Conservation (phyloP, 64 coral and sea anemone genomes). For the Dendrophyllia cribrosa region DNA sequence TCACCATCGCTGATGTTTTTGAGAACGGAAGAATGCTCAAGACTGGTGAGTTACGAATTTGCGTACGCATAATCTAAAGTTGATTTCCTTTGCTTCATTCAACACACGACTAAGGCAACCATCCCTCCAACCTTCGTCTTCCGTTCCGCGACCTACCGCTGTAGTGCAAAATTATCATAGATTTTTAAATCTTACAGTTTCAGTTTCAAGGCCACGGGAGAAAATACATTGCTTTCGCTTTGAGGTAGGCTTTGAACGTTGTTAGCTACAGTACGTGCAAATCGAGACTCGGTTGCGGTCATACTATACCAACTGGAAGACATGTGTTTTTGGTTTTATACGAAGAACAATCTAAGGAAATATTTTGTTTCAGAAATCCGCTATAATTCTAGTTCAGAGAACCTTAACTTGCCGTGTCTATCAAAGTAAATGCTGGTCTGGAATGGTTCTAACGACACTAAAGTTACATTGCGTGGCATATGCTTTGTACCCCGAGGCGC, state of each 20-base stretch:
- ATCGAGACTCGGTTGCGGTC: not conserved
- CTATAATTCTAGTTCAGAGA: not conserved
- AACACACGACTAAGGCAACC: not conserved
- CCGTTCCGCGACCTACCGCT: not conserved
- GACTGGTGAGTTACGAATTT: conserved; percentile 58
- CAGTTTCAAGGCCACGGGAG: not conserved
- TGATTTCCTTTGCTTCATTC: not conserved
- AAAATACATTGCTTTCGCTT: not conserved
- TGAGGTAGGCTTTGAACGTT: not conserved
- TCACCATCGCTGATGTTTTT: conserved; percentile 86
- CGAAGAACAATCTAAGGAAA: conserved; percentile 22
- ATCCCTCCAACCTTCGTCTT: not conserved
- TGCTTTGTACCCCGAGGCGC: not conserved
- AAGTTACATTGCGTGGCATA: conserved; percentile 27
- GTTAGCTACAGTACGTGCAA: not conserved
- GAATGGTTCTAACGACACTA: not conserved
- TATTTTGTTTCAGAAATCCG: conserved; percentile 53
- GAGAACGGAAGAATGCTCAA: conserved; percentile 70
- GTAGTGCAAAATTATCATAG: not conserved
- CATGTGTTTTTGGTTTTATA: conserved; percentile 5
- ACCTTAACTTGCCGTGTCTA: not conserved
- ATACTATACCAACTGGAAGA: not conserved
- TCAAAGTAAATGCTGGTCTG: not conserved
- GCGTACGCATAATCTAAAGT: not conserved
- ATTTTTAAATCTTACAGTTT: not conserved